Evolutionary conservation across 2,888 invertebrate genomes (phyloP), one percentile per base, ranked within the genome.

Genomic region (Heterodera filipjevi): DNA sequence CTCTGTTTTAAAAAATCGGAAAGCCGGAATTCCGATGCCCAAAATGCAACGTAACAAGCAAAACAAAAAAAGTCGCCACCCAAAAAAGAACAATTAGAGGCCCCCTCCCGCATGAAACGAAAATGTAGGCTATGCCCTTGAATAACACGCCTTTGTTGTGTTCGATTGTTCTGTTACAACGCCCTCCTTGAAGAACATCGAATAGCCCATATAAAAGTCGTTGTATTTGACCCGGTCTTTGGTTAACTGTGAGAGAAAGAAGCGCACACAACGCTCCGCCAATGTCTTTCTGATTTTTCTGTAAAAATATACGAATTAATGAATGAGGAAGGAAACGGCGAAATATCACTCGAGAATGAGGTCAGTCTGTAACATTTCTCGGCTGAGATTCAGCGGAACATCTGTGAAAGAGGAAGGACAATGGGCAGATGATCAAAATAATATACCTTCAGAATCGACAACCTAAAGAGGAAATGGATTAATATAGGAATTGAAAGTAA

Each of bases 341-440:
- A 3, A 12, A 14, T 70, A 70, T 46, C n/a, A 81, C 81, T 90
- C 92, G 84, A 98, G 95, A 5, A 98, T 91, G 35, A 93, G 92
- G 90, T 95, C 95, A 88, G 98, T 96, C 91, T 98, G 98, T 73
- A 98, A 91, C 80, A 98, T 91, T 90, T 98, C 98, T 89, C 98
- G 92, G 89, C 96, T 97, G 81, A 98, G 92, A 92, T 98, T 98
- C 78, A 98, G 91, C 66, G 98, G 98, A 91, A 98, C 96, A 90
- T 98, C 98, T 92, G n/a, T n/a, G n/a, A n/a, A 19, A 19, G 22
- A 68, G 39, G 33, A 8, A 30, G 10, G n/a, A 27, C n/a, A 27
- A 30, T 2, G 6, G n/a, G n/a, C n/a, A n/a, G n/a, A n/a, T n/a
- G n/a, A n/a, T n/a, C 22, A 71, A 71, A 10, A 71, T 12, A 32